Conservation (phyloP, 2,888 invertebrate genomes). For the Anticlea derivata region DNA sequence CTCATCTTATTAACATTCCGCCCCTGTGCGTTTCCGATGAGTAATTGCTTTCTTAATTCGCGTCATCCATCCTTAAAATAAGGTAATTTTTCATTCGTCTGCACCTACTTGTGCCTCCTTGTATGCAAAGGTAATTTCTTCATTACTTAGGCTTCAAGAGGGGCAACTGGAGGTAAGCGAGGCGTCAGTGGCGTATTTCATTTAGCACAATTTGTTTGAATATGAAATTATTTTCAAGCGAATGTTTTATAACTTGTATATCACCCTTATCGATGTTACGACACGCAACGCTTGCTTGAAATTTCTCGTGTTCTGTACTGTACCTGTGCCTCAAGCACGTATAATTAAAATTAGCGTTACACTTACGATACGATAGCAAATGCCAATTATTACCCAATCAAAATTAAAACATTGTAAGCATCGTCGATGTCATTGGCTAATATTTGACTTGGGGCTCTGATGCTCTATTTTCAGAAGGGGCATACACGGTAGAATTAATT, state of each 20-base stretch:
- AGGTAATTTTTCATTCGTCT: conserved; percentile 79
- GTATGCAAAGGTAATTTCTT: conserved; percentile 30
- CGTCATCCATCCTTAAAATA: conserved; percentile 83
- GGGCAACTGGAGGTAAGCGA: conserved; percentile 8
- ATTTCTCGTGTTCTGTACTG: no score
- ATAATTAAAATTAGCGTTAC: no score
- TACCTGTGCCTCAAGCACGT: no score
- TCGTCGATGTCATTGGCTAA: no score
- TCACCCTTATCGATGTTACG: background rate
- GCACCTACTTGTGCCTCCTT: conserved; percentile 43
- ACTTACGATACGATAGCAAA: no score
- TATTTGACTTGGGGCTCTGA: no score
- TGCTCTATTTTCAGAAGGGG: no score
- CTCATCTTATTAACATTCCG: conserved; percentile 80
- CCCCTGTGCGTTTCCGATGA: conserved; percentile 79
- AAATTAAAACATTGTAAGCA: no score
- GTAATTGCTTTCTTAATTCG: conserved; percentile 84
- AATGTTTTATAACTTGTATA: background rate
- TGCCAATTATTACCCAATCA: no score
- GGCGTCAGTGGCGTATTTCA: background rate
- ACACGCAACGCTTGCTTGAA: background rate
- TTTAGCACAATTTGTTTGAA: conserved; percentile 4
- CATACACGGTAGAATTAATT: no score
- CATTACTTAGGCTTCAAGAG: conserved; percentile 28
- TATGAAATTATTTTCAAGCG: background rate